phyloP scores from a whole-genome alignment of 1,140 invertebrate species.

The Drosophila kohkoa region DNA sequence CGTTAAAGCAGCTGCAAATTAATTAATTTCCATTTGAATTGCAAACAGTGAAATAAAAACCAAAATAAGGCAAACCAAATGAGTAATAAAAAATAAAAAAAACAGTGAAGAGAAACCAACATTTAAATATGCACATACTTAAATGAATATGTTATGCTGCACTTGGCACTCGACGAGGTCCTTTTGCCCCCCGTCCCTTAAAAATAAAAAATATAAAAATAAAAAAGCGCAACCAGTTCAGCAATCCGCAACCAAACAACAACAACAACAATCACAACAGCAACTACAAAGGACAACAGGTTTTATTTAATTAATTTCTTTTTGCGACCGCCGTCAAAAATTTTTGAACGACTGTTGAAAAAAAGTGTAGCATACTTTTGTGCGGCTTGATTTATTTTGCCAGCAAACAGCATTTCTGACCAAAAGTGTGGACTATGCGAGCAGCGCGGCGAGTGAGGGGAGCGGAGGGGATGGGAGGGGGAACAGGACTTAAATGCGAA shows the following conservation, averaged over 20 bases:
- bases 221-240: constrained; percentile 38
- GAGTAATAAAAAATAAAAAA: constrained; percentile 32
- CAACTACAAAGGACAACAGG: constrained; percentile 41
- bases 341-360: constrained; percentile 34
- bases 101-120: neutral
- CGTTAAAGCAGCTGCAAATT: constrained; percentile 59
- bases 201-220: too few relatives aligned
- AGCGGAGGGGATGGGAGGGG: neutral
- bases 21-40: constrained; percentile 81
- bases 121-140: constrained; percentile 55
- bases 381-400: constrained; percentile 67
- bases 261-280: constrained; percentile 5
- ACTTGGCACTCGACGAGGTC: constrained; percentile 24
- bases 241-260: constrained; percentile 6
- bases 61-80: constrained; percentile 31
- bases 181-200: neutral
- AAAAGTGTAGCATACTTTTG: constrained; percentile 61
- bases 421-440: neutral
- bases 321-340: constrained; percentile 37
- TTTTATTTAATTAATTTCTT: constrained; percentile 56
- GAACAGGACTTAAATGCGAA: neutral
- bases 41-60: constrained; percentile 57
- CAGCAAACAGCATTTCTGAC: constrained; percentile 18
- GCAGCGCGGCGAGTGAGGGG: too few relatives aligned
- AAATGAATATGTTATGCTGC: constrained; percentile 45